Evolutionary conservation across 2,888 invertebrate genomes (phyloP).

Genomic region (Ophonus ardosiacus): DNA sequence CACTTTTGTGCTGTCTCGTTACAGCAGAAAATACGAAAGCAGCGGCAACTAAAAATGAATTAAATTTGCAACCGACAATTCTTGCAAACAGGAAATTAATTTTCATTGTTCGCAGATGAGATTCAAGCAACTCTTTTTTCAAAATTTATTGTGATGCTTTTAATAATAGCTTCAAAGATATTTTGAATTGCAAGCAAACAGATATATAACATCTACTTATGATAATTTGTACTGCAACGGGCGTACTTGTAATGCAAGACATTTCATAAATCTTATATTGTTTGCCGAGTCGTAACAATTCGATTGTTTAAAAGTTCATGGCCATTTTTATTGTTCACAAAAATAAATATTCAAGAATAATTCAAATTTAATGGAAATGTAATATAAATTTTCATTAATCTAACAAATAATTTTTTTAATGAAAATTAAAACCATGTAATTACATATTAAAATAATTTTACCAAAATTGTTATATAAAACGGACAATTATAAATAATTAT

Average conservation of each 20-base stretch:
- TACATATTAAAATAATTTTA: conserved; percentile 5
- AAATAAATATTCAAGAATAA: not conserved
- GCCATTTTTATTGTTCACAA: not conserved
- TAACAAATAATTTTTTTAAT: not conserved
- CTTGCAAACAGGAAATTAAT: conserved; percentile 38
- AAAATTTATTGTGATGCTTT: conserved; percentile 31
- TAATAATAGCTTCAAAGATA: conserved; percentile 16
- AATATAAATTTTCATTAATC: not conserved
- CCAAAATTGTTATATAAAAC: conserved; percentile 3
- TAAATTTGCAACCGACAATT: conserved; percentile 29
- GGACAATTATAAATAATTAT: conserved; percentile 15
- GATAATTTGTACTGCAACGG: conserved; percentile 18
- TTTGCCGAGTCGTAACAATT: not conserved
- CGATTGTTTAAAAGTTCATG: not conserved
- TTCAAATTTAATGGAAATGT: not conserved
- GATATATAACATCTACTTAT: conserved; percentile 12
- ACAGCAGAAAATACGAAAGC: conserved; percentile 17
- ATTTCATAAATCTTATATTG: conserved; percentile 11
- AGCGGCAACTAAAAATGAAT: conserved; percentile 5
- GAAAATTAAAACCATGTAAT: not conserved
- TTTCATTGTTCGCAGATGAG: conserved; percentile 27
- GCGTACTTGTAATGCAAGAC: not conserved
- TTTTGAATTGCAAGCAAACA: not conserved
- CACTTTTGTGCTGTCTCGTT: not conserved
- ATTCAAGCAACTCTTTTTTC: conserved; percentile 15